Conservation (phyloP, 2,113 vertebrate genomes). For the Plotosus lineatus region DNA sequence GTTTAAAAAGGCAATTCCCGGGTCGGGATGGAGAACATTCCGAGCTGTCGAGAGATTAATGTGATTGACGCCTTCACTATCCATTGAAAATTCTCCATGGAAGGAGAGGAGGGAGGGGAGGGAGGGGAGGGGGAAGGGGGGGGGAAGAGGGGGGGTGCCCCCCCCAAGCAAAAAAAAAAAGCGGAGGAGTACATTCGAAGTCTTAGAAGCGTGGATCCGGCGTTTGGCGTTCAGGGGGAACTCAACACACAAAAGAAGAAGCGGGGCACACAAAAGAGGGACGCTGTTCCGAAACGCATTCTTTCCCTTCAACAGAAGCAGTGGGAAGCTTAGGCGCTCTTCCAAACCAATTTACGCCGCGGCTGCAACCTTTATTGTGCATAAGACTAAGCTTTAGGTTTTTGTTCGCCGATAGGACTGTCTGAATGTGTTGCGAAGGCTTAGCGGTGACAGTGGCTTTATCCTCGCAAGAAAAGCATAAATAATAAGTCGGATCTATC, state of each 20-base stretch:
- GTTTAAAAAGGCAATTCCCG: background rate
- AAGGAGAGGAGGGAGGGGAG: too few species aligned
- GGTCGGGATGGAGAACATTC: background rate
- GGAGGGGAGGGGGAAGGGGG: too few species aligned
- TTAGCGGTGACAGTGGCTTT: slow-evolving; percentile 27
- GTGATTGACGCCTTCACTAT: background rate
- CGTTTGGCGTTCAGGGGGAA: background rate
- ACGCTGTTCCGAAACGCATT: slow-evolving; percentile 19
- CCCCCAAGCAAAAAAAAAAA: too few species aligned
- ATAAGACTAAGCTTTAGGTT: background rate
- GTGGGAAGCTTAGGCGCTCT: slow-evolving; percentile 17
- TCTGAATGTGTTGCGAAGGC: slow-evolving; percentile 1
- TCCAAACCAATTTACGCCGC: slow-evolving; percentile 31
- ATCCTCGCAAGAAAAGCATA: slow-evolving; percentile 14
- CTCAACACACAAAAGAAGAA: background rate
- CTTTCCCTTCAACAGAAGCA: slow-evolving; percentile 11
- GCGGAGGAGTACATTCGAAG: background rate
- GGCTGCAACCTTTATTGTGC: slow-evolving; percentile 12
- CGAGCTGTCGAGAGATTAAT: background rate
- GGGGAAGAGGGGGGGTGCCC: too few species aligned
- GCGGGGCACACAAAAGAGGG: background rate
- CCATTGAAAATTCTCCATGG: too few species aligned
- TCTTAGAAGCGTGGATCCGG: background rate
- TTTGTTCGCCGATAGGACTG: slow-evolving; percentile 23
- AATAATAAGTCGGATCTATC: slow-evolving; percentile 19